phyloP scores from a whole-genome alignment of 2,113 vertebrate genomes.

The Corynorhinus townsendii region DNA sequence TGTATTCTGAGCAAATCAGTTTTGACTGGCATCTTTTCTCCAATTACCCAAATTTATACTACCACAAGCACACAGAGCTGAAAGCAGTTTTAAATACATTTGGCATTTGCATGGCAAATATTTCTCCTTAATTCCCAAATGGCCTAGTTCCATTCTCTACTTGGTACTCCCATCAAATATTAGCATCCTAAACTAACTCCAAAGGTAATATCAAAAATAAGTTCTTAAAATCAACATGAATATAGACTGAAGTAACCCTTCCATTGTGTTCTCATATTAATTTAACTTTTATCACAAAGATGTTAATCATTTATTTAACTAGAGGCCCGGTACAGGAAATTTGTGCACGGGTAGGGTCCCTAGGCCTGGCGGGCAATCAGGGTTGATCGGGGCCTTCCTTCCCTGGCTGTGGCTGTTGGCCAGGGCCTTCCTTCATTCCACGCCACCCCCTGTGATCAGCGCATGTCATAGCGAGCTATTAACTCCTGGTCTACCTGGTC shows the following conservation, averaged over 20 bases:
- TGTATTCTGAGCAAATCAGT: not conserved
- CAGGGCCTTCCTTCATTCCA: too few relatives aligned
- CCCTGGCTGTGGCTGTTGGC: too few relatives aligned
- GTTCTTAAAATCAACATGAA: not conserved
- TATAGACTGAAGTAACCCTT: not conserved
- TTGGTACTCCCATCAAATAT: not conserved
- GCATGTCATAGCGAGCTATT: too few relatives aligned
- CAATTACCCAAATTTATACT: not conserved
- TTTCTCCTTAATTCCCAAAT: not conserved
- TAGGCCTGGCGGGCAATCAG: too few relatives aligned
- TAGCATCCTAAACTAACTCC: not conserved
- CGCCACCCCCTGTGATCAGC: too few relatives aligned
- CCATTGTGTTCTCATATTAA: not conserved
- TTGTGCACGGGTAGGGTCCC: too few relatives aligned
- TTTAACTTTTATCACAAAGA: not conserved
- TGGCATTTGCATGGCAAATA: not conserved
- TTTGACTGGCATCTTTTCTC: not conserved
- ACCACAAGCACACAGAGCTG: not conserved
- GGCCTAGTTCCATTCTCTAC: not conserved
- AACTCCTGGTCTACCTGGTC: too few relatives aligned
- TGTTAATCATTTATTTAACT: not conserved
- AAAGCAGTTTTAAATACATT: not conserved
- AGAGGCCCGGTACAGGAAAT: too few relatives aligned
- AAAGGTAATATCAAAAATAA: not conserved
- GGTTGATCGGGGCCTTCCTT: too few relatives aligned